Conservation (phyloP, 2,797 vertebrate genomes). For the Sternotherus odoratus region DNA sequence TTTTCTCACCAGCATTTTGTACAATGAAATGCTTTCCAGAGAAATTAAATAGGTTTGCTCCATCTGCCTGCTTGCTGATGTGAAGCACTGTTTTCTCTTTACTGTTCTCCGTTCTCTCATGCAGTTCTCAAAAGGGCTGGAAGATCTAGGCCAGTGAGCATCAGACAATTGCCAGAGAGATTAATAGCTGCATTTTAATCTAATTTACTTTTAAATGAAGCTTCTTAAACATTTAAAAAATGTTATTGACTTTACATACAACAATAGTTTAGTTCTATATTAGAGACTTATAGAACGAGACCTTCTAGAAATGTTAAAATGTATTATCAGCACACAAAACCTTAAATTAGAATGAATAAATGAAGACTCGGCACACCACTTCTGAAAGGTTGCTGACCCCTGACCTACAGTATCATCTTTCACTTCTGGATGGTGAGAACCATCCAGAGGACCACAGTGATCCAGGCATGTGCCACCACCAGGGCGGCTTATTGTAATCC, state of each 20-base stretch:
- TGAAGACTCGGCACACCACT: no score
- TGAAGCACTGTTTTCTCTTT: not conserved
- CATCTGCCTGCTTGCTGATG: conserved; percentile 5
- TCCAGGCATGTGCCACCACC: not conserved
- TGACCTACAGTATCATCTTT: rapidly evolving
- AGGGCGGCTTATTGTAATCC: not conserved
- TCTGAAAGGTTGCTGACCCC: no score
- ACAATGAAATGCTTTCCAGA: not conserved
- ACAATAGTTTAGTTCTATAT: no score
- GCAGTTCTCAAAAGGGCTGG: not conserved
- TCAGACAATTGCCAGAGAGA: conserved; percentile 45
- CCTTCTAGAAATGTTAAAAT: no score
- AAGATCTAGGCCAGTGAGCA: conserved; percentile 69
- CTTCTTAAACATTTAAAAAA: no score
- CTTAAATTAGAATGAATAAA: no score
- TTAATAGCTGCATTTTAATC: not conserved
- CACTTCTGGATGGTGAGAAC: not conserved
- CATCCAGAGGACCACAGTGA: not conserved
- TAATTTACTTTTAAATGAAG: no score
- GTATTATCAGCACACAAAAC: no score
- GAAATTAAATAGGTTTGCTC: not conserved
- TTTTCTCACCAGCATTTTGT: not conserved
- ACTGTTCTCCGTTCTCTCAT: not conserved
- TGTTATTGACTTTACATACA: no score
- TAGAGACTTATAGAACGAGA: no score